Conservation (phyloP, 2,113 vertebrate species). For the Empidonax traillii region DNA sequence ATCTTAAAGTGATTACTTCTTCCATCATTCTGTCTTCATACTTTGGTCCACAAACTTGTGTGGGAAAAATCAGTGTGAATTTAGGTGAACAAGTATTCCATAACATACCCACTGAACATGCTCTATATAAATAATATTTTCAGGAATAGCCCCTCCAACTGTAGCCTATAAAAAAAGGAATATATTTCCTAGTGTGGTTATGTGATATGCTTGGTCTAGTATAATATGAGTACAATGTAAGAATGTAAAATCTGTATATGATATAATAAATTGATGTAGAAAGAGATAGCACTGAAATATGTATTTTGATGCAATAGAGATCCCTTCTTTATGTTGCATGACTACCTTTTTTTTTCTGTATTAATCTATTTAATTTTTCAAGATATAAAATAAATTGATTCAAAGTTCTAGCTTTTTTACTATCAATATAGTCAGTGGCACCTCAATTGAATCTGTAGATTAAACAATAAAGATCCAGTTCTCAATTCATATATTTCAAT, state of each 20-base stretch:
- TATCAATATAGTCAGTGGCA: not conserved
- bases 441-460: not conserved
- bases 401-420: not conserved
- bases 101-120: not conserved
- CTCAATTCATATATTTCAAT: not conserved
- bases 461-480: not conserved
- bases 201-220: not conserved
- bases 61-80: not conserved
- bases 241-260: not conserved
- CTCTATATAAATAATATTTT: not conserved
- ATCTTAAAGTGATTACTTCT: not conserved
- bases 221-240: not conserved
- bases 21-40: not conserved
- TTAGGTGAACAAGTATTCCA: not conserved
- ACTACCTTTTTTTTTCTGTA: not conserved
- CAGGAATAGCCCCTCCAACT: not conserved
- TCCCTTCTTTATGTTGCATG: not conserved
- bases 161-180: not conserved
- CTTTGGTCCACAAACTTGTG: not conserved
- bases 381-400: not conserved
- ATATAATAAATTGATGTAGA: not conserved
- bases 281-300: not conserved
- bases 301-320: not conserved
- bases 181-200: not conserved
- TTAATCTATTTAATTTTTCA: not conserved